Percentiles rank a stretch among this genome's conserved stretches.
Conservation (phyloP, 2,888 invertebrate species). For the Mylabris sibirica region DNA sequence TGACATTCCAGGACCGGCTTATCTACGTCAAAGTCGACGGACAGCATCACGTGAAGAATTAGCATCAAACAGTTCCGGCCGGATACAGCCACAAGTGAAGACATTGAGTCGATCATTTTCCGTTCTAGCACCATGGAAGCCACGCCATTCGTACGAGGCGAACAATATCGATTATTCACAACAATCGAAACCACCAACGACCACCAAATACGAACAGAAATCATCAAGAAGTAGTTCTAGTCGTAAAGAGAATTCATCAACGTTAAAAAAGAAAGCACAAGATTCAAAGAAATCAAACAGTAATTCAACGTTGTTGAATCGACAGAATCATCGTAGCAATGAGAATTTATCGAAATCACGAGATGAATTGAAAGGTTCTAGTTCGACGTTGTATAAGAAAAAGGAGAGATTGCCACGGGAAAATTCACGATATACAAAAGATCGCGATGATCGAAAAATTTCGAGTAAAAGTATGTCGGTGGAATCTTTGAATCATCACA, state of each 20-base stretch:
- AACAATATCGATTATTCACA: slow-evolving; percentile 84
- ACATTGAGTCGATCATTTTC: slow-evolving; percentile 83
- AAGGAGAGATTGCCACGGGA: slow-evolving; percentile 62
- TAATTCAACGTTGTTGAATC: slow-evolving; percentile 62
- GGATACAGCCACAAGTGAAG: slow-evolving; percentile 70
- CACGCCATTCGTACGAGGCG: slow-evolving; percentile 75
- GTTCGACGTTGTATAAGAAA: slow-evolving; percentile 58
- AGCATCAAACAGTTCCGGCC: slow-evolving; percentile 70
- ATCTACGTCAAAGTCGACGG: slow-evolving; percentile 64
- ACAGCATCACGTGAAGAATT: slow-evolving; percentile 79
- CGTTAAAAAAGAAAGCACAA: slow-evolving; percentile 62
- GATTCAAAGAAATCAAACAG: slow-evolving; percentile 59
- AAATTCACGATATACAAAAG: slow-evolving; percentile 56
- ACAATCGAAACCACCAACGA: slow-evolving; percentile 61
- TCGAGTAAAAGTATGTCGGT: slow-evolving; percentile 69
- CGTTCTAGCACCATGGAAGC: slow-evolving; percentile 85
- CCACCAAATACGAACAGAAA: slow-evolving; percentile 60
- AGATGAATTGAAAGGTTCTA: slow-evolving; percentile 55
- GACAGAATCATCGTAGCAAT: slow-evolving; percentile 57
- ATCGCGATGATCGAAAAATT: slow-evolving; percentile 53
- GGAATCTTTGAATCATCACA: slow-evolving; percentile 68
- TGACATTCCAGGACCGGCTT: slow-evolving; percentile 79
- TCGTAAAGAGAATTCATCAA: slow-evolving; percentile 56
- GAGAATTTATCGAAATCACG: slow-evolving; percentile 56
- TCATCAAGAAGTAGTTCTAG: slow-evolving; percentile 51